phyloP scores from a whole-genome alignment of 2,113 vertebrate genomes.

The Alouatta palliata region DNA sequence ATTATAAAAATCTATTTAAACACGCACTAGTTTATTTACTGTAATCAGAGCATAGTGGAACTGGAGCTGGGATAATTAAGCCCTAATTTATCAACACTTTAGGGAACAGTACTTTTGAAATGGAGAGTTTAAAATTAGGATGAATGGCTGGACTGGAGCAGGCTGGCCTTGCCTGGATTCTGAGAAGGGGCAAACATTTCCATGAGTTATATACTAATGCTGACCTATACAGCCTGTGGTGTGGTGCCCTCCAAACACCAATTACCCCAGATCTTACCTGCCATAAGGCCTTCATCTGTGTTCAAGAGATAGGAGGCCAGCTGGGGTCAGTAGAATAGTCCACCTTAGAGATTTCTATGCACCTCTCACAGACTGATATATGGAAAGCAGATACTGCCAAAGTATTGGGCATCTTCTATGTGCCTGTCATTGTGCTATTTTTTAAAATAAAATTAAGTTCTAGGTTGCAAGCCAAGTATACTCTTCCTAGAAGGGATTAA shows the following conservation, averaged over 20 bases:
- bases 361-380: background rate
- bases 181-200: background rate
- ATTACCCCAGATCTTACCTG: background rate
- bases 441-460: background rate
- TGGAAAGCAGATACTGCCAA: background rate
- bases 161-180: background rate
- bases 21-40: constrained; percentile 25
- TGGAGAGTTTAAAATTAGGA: background rate
- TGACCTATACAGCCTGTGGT: background rate
- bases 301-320: background rate
- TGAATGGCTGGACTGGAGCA: background rate
- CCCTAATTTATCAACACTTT: constrained; percentile 8
- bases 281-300: background rate
- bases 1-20: background rate
- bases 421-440: background rate
- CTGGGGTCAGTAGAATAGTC: background rate
- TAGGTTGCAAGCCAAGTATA: background rate
- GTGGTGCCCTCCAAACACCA: background rate
- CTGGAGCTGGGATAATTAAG: background rate
- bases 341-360: background rate
- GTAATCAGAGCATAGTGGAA: background rate
- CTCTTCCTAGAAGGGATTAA: background rate
- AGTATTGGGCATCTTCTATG: background rate
- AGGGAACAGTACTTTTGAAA: background rate
- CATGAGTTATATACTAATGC: background rate